A percentile compares a stretch with the other conserved stretches of the same genome.
phyloP scores from a whole-genome alignment of 2,888 invertebrate species.

The Lampropteryx suffumata region DNA sequence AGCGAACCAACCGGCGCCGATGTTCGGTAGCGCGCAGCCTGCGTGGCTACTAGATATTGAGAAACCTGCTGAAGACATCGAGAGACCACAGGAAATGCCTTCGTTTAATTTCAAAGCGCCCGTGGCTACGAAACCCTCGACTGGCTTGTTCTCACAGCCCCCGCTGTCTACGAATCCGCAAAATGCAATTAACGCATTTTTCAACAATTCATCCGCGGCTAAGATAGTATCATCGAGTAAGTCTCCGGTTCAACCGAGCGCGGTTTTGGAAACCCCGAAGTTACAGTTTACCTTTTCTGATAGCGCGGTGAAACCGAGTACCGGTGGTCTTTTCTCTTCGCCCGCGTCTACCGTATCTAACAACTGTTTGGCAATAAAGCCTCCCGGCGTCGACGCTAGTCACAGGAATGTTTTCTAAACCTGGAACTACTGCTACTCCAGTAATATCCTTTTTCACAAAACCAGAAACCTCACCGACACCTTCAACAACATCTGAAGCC shows the following conservation, averaged over 20 bases:
- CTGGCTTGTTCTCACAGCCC: conserved; percentile 29
- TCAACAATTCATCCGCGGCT: conserved; percentile 2
- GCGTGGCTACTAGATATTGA: conserved; percentile 28
- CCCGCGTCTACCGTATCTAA: background rate
- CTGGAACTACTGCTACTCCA: conserved; percentile 31
- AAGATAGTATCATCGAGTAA: conserved; percentile 1
- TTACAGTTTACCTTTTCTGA: conserved; percentile 5
- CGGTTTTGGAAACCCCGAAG: background rate
- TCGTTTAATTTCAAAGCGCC: conserved; percentile 39
- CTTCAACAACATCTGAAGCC: conserved; percentile 12
- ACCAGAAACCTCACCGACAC: conserved; percentile 24
- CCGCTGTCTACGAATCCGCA: conserved; percentile 3
- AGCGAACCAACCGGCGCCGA: conserved; percentile 42
- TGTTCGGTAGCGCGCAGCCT: conserved; percentile 48
- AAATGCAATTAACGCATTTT: conserved; percentile 11
- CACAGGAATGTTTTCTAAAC: conserved; percentile 7
- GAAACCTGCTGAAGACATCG: conserved; percentile 36
- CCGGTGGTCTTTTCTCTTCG: background rate
- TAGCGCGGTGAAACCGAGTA: background rate
- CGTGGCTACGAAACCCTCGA: conserved; percentile 9
- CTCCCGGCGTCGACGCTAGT: background rate
- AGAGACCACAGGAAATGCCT: conserved; percentile 56
- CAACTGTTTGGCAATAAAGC: background rate
- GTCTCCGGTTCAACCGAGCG: background rate
- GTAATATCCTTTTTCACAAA: conserved; percentile 43